These are phyloP conservation scores for Luperina testacea DNA, from an alignment of 2,888 invertebrate species.

Conservation along the genomic window DNA sequence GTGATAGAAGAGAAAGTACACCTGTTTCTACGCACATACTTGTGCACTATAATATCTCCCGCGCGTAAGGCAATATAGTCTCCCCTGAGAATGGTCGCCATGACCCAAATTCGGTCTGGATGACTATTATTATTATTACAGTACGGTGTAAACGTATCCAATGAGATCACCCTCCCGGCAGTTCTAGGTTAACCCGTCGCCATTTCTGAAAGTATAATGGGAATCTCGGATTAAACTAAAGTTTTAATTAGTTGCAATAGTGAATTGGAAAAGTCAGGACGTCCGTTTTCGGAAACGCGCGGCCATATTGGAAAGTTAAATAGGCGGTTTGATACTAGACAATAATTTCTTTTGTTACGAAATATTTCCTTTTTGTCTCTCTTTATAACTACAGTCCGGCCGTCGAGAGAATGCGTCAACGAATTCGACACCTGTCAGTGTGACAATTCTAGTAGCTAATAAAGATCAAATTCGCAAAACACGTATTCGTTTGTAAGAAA, in stretches of 20 bases:
- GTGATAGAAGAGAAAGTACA: not conserved
- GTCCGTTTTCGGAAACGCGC: constrained; percentile 74
- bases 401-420: not conserved
- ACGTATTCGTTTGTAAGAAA: not conserved
- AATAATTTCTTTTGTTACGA: constrained; percentile 25
- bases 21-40: not conserved
- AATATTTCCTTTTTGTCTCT: not conserved
- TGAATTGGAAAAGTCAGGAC: constrained; percentile 82
- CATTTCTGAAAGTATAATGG: constrained; percentile 88
- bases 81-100: not conserved
- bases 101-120: not conserved
- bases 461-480: not conserved
- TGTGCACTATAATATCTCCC: not conserved
- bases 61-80: not conserved
- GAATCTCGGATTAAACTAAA: constrained; percentile 87
- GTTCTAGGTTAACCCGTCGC: constrained; percentile 79
- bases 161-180: constrained; percentile 70
- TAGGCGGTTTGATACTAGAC: constrained; percentile 63
- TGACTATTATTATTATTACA: constrained; percentile 23
- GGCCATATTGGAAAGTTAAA: constrained; percentile 80
- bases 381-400: not conserved
- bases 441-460: not conserved
- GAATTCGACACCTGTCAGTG: not conserved
- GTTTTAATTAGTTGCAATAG: constrained; percentile 89
- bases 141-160: constrained; percentile 68